These are phyloP conservation scores for Thalassoma bifasciatum DNA, from an alignment of 2,113 vertebrate species.

Conservation along the genomic window DNA sequence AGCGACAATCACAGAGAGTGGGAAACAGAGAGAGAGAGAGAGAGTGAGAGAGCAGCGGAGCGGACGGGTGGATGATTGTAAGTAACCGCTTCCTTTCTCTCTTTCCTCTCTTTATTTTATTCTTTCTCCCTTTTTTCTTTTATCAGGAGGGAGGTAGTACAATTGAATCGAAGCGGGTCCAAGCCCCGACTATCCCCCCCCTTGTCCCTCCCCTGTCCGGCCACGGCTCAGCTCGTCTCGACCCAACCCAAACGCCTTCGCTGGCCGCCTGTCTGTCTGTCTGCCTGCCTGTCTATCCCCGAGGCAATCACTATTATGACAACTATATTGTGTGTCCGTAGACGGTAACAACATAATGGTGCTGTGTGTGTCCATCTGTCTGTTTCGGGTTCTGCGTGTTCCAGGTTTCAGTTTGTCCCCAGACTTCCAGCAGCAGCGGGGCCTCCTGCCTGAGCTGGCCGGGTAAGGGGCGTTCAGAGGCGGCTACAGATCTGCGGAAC, in stretches of 20 bases:
- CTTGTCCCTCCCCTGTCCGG: too few species aligned
- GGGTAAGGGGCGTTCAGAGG: slow-evolving; percentile 28
- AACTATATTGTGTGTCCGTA: too few species aligned
- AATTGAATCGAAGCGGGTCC: too few species aligned
- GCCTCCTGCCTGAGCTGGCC: slow-evolving; percentile 47
- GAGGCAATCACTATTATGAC: too few species aligned
- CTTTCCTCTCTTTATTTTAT: slow-evolving; percentile 10
- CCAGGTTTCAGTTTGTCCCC: slow-evolving; percentile 10
- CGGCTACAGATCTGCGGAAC: slow-evolving; percentile 46
- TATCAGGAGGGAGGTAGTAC: too few species aligned
- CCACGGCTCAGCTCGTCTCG: too few species aligned
- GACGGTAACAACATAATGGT: slow-evolving; percentile 16
- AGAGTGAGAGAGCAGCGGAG: slow-evolving; percentile 42
- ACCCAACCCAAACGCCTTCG: too few species aligned
- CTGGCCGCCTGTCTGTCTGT: too few species aligned
- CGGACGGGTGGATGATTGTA: slow-evolving; percentile 73
- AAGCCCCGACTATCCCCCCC: too few species aligned
- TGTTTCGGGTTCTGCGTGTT: not conserved
- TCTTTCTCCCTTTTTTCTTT: not conserved
- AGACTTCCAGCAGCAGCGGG: slow-evolving; percentile 38
- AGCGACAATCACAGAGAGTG: slow-evolving; percentile 51
- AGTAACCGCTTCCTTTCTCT: slow-evolving; percentile 59
- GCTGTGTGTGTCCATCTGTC: slow-evolving; percentile 11
- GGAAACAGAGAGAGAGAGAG: slow-evolving; percentile 33
- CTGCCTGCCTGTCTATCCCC: too few species aligned